These are phyloP conservation scores for Xenops minutus DNA, from an alignment of 2,797 vertebrate species.

Conservation along the genomic window DNA sequence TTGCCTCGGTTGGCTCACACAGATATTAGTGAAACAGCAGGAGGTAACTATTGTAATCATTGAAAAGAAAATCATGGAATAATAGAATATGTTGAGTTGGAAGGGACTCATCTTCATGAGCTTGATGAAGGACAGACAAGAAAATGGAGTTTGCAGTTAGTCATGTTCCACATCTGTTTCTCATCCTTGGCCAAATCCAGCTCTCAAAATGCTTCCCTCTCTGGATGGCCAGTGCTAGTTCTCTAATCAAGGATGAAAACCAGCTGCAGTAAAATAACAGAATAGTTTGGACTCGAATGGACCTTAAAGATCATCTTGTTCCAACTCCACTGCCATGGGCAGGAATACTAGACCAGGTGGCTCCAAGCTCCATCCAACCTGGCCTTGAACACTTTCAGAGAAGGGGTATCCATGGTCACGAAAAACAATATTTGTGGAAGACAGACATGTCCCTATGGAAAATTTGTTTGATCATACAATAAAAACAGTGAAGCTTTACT, in stretches of 20 bases:
- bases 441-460: neutral
- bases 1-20: neutral
- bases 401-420: accelerated
- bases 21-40: neutral
- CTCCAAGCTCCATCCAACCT: neutral
- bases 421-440: neutral
- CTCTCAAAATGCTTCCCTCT: neutral
- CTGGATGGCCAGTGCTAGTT: no score
- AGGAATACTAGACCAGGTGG: no score
- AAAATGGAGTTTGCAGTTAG: neutral
- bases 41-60: neutral
- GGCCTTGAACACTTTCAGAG: no score
- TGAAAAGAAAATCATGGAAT: neutral
- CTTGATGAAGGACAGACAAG: neutral
- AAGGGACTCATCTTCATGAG: neutral
- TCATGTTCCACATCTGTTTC: accelerated
- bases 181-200: neutral
- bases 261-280: neutral
- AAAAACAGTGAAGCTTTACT: neutral
- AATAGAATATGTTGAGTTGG: no score
- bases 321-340: no score
- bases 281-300: neutral
- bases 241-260: neutral
- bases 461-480: neutral
- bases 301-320: neutral